phyloP scores from a whole-genome alignment of 2,113 vertebrate species.

The Heterotilapia buettikoferi region DNA sequence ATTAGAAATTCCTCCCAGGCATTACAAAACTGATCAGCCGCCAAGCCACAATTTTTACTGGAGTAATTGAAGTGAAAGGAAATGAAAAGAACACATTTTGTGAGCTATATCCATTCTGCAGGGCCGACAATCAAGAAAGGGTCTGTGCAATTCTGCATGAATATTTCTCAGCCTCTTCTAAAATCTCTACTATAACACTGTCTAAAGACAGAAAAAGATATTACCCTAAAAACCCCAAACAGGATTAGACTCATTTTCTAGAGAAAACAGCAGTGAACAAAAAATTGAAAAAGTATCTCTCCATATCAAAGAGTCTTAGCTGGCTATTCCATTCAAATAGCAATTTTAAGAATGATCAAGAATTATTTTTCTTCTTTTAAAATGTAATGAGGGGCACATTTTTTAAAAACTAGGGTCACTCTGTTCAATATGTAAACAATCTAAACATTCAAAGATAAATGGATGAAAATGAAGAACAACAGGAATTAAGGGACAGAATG shows the following conservation, averaged over 20 bases:
- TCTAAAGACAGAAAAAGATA: background rate
- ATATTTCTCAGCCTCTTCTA: background rate
- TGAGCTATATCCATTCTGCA: background rate
- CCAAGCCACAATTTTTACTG: conserved; percentile 9
- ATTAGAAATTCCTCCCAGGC: conserved; percentile 35
- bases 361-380: background rate
- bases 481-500: background rate
- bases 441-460: background rate
- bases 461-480: background rate
- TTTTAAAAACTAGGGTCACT: background rate
- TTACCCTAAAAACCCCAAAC: background rate
- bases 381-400: background rate
- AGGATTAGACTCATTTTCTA: background rate
- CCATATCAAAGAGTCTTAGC: background rate
- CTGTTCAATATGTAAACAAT: background rate
- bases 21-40: conserved; percentile 24
- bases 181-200: background rate
- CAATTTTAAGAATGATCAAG: background rate
- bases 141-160: background rate
- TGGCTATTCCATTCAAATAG: background rate
- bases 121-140: background rate
- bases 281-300: background rate
- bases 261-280: background rate
- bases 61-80: conserved; percentile 1
- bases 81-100: conserved; percentile 13